Percentiles rank a stretch among this genome's conserved stretches.
Conservation (phyloP, 2,888 invertebrate genomes). For the Ecliptopera silaceata region DNA sequence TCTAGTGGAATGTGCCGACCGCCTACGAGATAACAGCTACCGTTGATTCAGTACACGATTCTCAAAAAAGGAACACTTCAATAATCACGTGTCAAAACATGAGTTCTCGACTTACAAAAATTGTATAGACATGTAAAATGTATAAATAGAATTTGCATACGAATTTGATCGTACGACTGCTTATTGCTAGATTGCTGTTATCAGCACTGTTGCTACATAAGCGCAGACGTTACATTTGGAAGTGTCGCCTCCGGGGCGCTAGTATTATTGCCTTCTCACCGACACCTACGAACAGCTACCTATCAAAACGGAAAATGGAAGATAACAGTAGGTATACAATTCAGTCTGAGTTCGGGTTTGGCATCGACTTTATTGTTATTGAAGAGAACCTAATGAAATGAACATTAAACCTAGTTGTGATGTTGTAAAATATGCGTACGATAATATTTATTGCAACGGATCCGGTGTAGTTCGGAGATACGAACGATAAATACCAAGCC, state of each 20-base stretch:
- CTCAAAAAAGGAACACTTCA: conserved; percentile 81
- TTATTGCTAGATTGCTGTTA: conserved; percentile 78
- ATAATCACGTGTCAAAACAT: conserved; percentile 73
- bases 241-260: conserved; percentile 35
- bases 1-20: conserved; percentile 83
- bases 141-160: conserved; percentile 81
- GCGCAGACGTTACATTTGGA: conserved; percentile 46
- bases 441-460: conserved; percentile 31
- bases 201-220: conserved; percentile 47
- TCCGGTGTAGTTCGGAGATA: conserved; percentile 30
- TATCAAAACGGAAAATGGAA: conserved; percentile 57
- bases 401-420: conserved; percentile 53
- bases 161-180: conserved; percentile 58
- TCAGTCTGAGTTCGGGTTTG: conserved; percentile 79
- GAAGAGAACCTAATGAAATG: conserved; percentile 40
- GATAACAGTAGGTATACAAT: conserved; percentile 73
- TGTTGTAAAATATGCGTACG: conserved; percentile 38
- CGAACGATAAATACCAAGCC: conserved; percentile 31
- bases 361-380: conserved; percentile 73
- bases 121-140: conserved; percentile 82
- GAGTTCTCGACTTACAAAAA: conserved; percentile 79
- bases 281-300: conserved; percentile 39
- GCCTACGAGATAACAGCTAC: conserved; percentile 80
- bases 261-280: conserved; percentile 34
- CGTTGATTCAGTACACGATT: conserved; percentile 79